Base-by-base conservation (phyloP, 2,888 invertebrate genomes). In the Omphaloscelis lunosa region DNA sequence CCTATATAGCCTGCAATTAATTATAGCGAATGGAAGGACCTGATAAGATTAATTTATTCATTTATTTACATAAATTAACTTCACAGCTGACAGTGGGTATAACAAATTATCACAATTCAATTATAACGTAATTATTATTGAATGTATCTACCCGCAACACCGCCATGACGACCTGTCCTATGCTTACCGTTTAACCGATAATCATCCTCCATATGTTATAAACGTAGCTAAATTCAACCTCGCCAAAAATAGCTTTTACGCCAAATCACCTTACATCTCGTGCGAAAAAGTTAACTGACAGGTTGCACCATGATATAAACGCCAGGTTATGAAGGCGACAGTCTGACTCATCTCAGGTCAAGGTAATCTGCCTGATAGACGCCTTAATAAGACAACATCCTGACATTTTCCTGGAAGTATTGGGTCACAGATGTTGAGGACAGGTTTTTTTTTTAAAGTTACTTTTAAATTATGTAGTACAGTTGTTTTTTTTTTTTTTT, bases 301-400 rank as follows among this genome's bases (percentile, higher is more conserved):
- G 45, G 79, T 87, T 84, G 78, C 85, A 80, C 78, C 78, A 84
- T 48, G 58, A 61, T 59, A 56, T 68, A 75, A 72, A 63, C 73
- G 77, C 9, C 68, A 23, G 65, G 17, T 80, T 71, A 77, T 23
- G 67, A 77, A 87, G 71, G 80, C 17, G 23, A 62, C n/a, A 23
- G 67, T 70, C 48, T 79, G 79, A 74, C 58, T 72, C 81, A 83
- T 72, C 78, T 51, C 72, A 66, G 77, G 84, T 82, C 87, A 87
- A 82, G 86, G 87, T 12, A 62, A 5, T 39, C 27, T 51, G 45
- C 23, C 29, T 72, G 85, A 73, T 62, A 23, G 75, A 61, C 27
- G 63, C 65, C 71, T 63, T 76, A 70, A 48, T 45, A 5, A 29
- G 72, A 17, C n/a, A 75, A 53, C 58, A 63, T 77, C 71, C 77